Conservation (phyloP, 1,140 invertebrate species). For the Leptoteleia sp. region DNA sequence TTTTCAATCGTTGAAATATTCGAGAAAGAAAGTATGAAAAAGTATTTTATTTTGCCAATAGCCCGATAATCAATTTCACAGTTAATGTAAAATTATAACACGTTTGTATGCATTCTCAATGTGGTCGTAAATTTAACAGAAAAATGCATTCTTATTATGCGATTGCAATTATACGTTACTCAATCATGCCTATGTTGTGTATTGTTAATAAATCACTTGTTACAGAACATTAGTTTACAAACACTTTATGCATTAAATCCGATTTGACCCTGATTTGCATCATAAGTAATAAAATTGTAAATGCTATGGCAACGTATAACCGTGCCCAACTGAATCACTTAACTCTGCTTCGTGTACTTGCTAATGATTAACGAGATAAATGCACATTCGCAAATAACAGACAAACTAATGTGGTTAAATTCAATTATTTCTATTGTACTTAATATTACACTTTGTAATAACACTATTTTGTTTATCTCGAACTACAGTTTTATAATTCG, state of each 20-base stretch:
- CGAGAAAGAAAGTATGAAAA: too few relatives aligned
- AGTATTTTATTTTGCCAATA: too few relatives aligned
- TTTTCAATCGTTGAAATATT: too few relatives aligned
- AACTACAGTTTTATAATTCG: too few relatives aligned
- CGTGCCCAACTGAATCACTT: conserved; percentile 34
- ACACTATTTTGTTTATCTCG: too few relatives aligned
- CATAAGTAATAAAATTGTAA: conserved; percentile 33
- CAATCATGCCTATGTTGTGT: not conserved
- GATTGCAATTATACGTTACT: conserved; percentile 8
- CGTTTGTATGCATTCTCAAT: too few relatives aligned
- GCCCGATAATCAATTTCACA: too few relatives aligned
- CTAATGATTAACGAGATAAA: conserved; percentile 37
- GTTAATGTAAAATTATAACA: too few relatives aligned
- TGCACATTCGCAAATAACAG: conserved; percentile 7
- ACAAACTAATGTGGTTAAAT: conserved; percentile 14
- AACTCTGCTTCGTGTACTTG: conserved; percentile 12
- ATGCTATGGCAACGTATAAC: conserved; percentile 3
- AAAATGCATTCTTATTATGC: too few relatives aligned
- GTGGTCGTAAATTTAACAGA: too few relatives aligned
- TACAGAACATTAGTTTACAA: conserved; percentile 23
- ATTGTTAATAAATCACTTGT: conserved; percentile 21
- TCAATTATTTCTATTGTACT: not conserved
- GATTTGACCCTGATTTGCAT: conserved; percentile 27
- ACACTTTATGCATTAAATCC: conserved; percentile 23
- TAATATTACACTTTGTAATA: too few relatives aligned